Evolutionary conservation across 1,140 invertebrate genomes (phyloP).

Genomic region (Gryllus bimaculatus): DNA sequence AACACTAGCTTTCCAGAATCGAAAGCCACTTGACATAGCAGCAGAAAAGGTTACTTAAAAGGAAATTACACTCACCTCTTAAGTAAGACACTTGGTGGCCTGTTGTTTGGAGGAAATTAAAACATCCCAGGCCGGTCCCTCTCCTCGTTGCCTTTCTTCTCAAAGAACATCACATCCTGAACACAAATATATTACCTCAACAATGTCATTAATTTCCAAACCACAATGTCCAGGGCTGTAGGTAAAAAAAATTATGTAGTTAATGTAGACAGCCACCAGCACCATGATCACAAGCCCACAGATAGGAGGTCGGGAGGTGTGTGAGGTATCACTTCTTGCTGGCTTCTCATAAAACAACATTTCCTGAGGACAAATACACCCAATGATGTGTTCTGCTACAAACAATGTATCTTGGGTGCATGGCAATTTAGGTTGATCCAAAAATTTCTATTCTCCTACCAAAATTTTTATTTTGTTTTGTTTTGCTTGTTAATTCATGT

Average conservation of each 20-base stretch:
- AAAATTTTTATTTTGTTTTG: no score
- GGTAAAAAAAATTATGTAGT: neutral
- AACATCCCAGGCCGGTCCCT: constrained; percentile 35
- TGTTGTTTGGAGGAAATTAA: constrained; percentile 21
- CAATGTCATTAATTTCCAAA: neutral
- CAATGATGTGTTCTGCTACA: neutral
- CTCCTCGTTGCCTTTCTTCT: constrained; percentile 37
- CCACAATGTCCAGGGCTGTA: neutral
- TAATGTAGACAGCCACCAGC: neutral
- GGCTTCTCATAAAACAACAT: constrained; percentile 23
- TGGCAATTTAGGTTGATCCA: no score
- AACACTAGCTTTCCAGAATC: no score
- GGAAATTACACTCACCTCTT: no score
- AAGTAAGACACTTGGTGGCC: no score
- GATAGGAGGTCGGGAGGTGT: neutral
- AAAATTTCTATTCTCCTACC: no score
- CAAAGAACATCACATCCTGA: constrained; percentile 70
- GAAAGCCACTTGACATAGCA: no score
- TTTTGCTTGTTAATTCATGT: no score
- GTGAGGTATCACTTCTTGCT: constrained; percentile 22
- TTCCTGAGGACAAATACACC: constrained; percentile 25
- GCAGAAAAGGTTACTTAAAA: no score
- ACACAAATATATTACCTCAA: constrained; percentile 30
- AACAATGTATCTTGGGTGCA: no score
- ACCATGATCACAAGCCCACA: neutral